Evolutionary conservation across 2,113 vertebrate genomes (phyloP), one percentile per base, ranked within the genome.

Genomic region (Paramisgurnus dabryanus): DNA sequence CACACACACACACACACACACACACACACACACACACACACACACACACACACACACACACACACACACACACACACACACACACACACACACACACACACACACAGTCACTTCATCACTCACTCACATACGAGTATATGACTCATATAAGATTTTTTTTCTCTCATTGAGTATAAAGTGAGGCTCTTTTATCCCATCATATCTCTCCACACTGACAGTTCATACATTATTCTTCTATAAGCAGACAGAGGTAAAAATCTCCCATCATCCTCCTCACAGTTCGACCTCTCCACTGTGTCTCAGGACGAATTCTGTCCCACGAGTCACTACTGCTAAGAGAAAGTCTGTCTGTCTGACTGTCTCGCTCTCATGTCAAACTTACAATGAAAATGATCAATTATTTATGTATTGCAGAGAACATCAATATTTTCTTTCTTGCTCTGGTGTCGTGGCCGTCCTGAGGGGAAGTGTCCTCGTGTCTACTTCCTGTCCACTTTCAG

Each of bases 201-300:
- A 72, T 72, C 53, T 58, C 70, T 47, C 9, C 3, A 75, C 40
- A 75, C 40, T 75, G 72, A 75, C 72, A 75, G 57, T 63, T 75
- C 72, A 75, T 75, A 49, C 72, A 75, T 75, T 75, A 75, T 75
- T 75, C 72, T 75, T 17, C 45, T 3, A 8, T 40, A 61, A 43
- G 71, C 11, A 7, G 17, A 74, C 41, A 61, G 71, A 74, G 71
- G 69, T 15, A 58, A 55, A 58, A 18, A 41, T 18, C 70, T 72
- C 53, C 34, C 22, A 13, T 68, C 67, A 68, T 43, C 41, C 43
- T 22, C 18, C 41, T 55, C 68, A 43, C 53, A 39, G 9, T 17
- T 60, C 70, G 70, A 73, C 70, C 69, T 17, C n/a, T 9, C 18
- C 7, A 18, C 61, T 64, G 8, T 9, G 17, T 4, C 49, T 70